phyloP scores from a whole-genome alignment of 2,888 invertebrate species.

The Oxycera nigricornis region DNA sequence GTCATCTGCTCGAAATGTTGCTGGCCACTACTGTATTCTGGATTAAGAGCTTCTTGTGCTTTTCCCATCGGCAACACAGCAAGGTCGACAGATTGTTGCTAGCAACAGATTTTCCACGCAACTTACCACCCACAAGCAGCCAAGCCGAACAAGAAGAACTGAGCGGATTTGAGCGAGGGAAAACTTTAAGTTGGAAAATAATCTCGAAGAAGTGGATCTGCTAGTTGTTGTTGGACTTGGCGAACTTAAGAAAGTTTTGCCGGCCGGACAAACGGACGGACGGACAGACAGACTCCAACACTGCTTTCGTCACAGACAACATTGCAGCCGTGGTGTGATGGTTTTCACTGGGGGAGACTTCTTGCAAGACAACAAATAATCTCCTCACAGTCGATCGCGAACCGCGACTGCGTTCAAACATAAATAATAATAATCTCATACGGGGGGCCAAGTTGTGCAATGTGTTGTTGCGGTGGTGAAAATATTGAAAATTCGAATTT shows the following conservation, averaged over 20 bases:
- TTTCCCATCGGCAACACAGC: neutral
- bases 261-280: neutral
- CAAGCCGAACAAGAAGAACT: neutral
- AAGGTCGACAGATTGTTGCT: neutral
- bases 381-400: slow-evolving; percentile 44
- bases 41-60: neutral
- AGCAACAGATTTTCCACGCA: neutral
- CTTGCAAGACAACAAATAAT: slow-evolving; percentile 12
- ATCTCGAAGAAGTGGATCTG: neutral
- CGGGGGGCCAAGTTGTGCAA: neutral
- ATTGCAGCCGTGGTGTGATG: neutral
- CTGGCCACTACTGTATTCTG: too few relatives aligned
- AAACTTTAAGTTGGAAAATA: neutral
- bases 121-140: neutral
- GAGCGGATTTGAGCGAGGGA: neutral
- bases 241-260: neutral
- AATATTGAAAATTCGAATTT: slow-evolving; percentile 3
- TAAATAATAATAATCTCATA: slow-evolving; percentile 28
- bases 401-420: slow-evolving; percentile 43
- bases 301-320: neutral
- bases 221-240: neutral
- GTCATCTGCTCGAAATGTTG: too few relatives aligned
- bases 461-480: neutral
- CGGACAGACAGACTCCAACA: neutral
- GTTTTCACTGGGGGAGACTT: neutral